A percentile compares a stretch with the other conserved stretches of the same genome.
Conservation (phyloP, 2,113 vertebrate genomes). For the Upupa epops region DNA sequence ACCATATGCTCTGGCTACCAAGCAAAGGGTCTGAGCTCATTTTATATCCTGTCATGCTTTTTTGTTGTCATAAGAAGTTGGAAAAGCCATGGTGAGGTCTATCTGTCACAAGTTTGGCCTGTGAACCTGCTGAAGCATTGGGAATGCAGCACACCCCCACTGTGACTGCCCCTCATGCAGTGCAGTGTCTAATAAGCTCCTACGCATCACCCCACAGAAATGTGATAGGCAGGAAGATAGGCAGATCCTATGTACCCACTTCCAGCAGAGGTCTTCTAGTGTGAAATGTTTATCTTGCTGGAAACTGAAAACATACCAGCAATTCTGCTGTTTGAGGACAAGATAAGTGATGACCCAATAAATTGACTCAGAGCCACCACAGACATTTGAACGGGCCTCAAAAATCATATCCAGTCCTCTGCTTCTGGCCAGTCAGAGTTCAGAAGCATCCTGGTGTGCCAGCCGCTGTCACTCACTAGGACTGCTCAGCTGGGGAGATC, state of each 20-base stretch:
- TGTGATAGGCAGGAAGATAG: background rate
- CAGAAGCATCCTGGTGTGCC: background rate
- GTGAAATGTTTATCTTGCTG: background rate
- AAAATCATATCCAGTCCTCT: background rate
- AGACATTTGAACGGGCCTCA: background rate
- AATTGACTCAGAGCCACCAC: background rate
- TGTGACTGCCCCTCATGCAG: background rate
- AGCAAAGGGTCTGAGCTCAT: slow-evolving; percentile 47
- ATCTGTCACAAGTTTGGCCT: background rate
- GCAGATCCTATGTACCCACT: background rate
- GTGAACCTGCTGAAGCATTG: background rate
- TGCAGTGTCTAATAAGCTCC: background rate
- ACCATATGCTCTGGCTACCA: slow-evolving; percentile 64
- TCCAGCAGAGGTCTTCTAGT: background rate
- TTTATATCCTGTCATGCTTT: slow-evolving; percentile 25
- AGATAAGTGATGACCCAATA: background rate
- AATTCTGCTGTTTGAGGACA: background rate
- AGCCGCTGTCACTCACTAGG: background rate
- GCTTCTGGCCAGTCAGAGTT: background rate
- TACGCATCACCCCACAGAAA: background rate
- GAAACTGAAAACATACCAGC: background rate
- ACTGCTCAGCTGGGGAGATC: background rate
- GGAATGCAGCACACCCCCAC: background rate
- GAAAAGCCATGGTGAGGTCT: background rate
- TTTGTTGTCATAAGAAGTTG: background rate